Base-by-base conservation (phyloP, 2,113 vertebrate genomes). In the Carassius auratus region DNA sequence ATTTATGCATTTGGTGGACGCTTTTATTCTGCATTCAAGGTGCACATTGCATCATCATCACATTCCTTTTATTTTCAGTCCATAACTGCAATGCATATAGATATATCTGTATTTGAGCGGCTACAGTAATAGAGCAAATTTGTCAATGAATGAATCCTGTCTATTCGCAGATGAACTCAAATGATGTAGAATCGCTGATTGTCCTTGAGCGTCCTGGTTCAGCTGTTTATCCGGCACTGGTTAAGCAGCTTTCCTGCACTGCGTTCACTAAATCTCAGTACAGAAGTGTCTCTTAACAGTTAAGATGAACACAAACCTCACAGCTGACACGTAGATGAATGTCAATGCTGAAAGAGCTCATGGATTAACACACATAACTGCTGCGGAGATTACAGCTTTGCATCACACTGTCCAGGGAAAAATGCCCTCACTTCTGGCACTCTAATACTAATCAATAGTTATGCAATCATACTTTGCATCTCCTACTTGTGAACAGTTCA, bases 201-300 rank as follows among this genome's bases (percentile, higher is more conserved):
- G 64, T 15, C 77, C 17, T 59, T 73, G 75, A 23, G 14, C 26
- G 73, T 52, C 59, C 36, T 66, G n/a, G 8, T 50, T 86, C 19
- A 83, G 4, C 48, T 36, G 21, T 81, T 66, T 48, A 66, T 45
- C 45, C 45, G 9, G 45, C 9, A 10, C 45, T 45, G 45, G 45
- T 45, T 45, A 45, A 45, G 45, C 8, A 45, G 45, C 45, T 45
- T 48, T 48, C 45, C 45, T 48, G 10, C 45, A 3, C 45, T 86
- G 8, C 17, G 3, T 19, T 12, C 10, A 36, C 52, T 10, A 33
- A 48, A 36, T 85, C 23, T 52, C 9, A 26, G n/a, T 85, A 33
- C 23, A 15, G 15, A 14, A 14, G 14, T 62, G 42, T 42, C 52
- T 33, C 36, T 4, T 55, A 30, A 76, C n/a, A 1, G 10, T 26